Base-by-base conservation (phyloP, 1,140 invertebrate species). In the Oryzaephilus surinamensis region DNA sequence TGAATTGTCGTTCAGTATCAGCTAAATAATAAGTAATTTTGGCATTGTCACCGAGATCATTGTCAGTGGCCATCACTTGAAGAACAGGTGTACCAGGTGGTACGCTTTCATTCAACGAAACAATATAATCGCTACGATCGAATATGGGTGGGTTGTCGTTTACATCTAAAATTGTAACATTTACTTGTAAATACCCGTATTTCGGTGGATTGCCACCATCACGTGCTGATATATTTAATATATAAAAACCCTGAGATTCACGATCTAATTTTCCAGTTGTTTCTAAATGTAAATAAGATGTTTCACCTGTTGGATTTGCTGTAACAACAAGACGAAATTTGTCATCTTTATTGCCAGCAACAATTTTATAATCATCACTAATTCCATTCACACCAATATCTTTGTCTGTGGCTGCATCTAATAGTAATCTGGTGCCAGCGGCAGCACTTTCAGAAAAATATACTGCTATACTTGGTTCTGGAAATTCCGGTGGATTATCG, bases 111-210 rank as follows among this genome's bases (percentile, higher is more conserved):
- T 92, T 90, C 10, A 97, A 52, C 6, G 81, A 83, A 0, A 94
- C 88, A 28, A 81, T 82, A 63, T 95, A 97, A 55, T 94, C 90
- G 64, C 81, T 86, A 55, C 91, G 86, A 55, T 89, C 85, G 50
- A 95, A 94, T 32, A 91, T 82, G 15, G 93, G 93, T 11, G 89
- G 84, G 64, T 95, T 94, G 58, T 97, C 92, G 57, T 97, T 96
- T 0, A 92, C 87, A 62, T 96, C 93, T 32, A 94, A 62, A 37
- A 94, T 83, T 10, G 81, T 83, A 6, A 93, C 84, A 59, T 91
- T 90, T n/a, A 95, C 85, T 61, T 84, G 73, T 11, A 93, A 64
- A 59, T 79, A 94, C 13, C 90, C 92, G 41, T 79, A 73, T 46
- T 78, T 73, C 0, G 85, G 74, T 2, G 88, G 87, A 34, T 63